These are phyloP conservation scores for Drosophila nikananu DNA, from an alignment of 1,140 invertebrate species.

Conservation along the genomic window DNA sequence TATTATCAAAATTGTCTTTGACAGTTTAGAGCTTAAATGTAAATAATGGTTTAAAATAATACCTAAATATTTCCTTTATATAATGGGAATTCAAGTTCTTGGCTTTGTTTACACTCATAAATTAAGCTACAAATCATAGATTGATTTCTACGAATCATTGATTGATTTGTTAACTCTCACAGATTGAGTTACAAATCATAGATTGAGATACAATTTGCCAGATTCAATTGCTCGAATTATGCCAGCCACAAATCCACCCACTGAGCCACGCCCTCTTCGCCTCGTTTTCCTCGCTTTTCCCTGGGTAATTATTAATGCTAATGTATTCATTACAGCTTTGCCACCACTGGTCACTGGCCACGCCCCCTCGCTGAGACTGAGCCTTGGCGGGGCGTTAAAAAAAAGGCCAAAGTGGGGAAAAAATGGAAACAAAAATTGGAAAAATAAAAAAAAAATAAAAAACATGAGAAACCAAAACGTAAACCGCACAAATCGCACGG, in stretches of 20 bases:
- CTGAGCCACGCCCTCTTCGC: slow-evolving; percentile 6
- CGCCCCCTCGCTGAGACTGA: slow-evolving; percentile 1
- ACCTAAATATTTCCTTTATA: background rate
- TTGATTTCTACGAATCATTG: too few species aligned
- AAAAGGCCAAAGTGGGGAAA: background rate
- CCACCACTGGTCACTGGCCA: slow-evolving; percentile 20
- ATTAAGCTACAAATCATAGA: too few species aligned
- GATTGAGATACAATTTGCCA: background rate
- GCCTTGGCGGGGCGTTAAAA: slow-evolving; percentile 36
- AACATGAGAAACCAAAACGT: slow-evolving; percentile 6
- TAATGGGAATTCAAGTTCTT: background rate
- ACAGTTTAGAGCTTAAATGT: too few species aligned
- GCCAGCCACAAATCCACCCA: slow-evolving; percentile 5
- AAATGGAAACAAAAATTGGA: background rate
- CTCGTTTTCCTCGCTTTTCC: background rate
- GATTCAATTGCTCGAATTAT: slow-evolving; percentile 7
- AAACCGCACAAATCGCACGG: slow-evolving; percentile 38
- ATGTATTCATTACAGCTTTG: slow-evolving; percentile 78
- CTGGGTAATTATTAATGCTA: slow-evolving; percentile 76
- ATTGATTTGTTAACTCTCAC: too few species aligned
- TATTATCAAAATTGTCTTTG: too few species aligned
- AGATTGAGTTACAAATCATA: background rate
- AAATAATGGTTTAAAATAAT: too few species aligned
- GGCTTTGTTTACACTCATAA: background rate
- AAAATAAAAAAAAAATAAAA: background rate